Evolutionary conservation across 2,797 vertebrate genomes (phyloP).

Genomic region (Coreius guichenoti): DNA sequence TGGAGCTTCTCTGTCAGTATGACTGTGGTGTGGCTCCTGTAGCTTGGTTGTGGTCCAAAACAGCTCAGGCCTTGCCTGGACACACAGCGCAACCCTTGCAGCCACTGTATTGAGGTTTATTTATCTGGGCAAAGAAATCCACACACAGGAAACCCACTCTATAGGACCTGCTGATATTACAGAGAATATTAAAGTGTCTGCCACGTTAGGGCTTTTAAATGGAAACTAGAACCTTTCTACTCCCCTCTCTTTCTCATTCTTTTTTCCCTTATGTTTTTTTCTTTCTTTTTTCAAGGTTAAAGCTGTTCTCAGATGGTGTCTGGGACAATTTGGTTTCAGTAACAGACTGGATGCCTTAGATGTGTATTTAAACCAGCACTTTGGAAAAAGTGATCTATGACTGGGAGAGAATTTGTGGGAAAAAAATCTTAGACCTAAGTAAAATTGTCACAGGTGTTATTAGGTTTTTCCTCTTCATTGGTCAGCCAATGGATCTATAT

Average conservation of each 20-base stretch:
- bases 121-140: constrained; percentile 75
- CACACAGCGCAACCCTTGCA: constrained; percentile 62
- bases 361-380: constrained; percentile 43
- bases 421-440: constrained; percentile 16
- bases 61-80: constrained; percentile 68
- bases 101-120: constrained; percentile 76
- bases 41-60: constrained; percentile 76
- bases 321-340: constrained; percentile 50
- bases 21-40: constrained; percentile 76
- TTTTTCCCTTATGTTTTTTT: constrained; percentile 22
- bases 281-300: constrained; percentile 49
- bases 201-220: constrained; percentile 70
- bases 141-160: constrained; percentile 74
- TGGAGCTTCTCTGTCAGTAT: constrained; percentile 66
- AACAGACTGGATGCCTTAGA: constrained; percentile 38
- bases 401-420: constrained; percentile 38
- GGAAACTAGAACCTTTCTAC: constrained; percentile 71
- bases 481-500: constrained; percentile 39
- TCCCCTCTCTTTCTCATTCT: constrained; percentile 50
- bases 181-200: constrained; percentile 73
- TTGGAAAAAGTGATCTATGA: constrained; percentile 50
- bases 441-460: constrained; percentile 37
- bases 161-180: constrained; percentile 76
- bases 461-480: constrained; percentile 56
- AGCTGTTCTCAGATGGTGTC: constrained; percentile 48